These are phyloP conservation scores for Melanotaenia boesemani DNA, from an alignment of 2,797 vertebrate species.

Conservation along the genomic window DNA sequence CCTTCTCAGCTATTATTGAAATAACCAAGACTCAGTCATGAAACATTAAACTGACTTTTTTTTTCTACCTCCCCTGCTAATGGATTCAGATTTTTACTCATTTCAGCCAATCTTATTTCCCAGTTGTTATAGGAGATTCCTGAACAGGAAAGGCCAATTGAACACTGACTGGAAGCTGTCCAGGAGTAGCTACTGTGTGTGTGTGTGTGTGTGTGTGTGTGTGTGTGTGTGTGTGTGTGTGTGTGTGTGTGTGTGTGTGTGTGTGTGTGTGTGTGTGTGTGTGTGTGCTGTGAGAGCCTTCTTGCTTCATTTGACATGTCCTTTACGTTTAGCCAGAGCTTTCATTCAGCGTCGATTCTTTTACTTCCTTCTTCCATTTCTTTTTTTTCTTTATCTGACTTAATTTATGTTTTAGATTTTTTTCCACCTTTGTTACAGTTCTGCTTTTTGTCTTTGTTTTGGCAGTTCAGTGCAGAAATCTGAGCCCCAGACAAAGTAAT, in stretches of 20 bases:
- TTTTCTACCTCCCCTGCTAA: slow-evolving; percentile 18
- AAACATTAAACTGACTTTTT: slow-evolving; percentile 21
- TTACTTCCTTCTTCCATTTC: slow-evolving; percentile 17
- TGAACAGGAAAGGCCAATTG: slow-evolving; percentile 49
- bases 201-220: slow-evolving; percentile 8
- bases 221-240: slow-evolving; percentile 8
- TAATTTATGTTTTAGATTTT: slow-evolving; percentile 20
- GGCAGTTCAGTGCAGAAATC: background rate
- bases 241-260: slow-evolving; percentile 18
- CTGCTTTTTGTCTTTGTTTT: slow-evolving; percentile 29
- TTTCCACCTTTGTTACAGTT: background rate
- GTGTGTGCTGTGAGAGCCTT: slow-evolving; percentile 15
- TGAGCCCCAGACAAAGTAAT: slow-evolving; percentile 19
- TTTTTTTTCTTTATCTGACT: background rate
- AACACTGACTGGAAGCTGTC: slow-evolving; percentile 43
- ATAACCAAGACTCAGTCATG: slow-evolving; percentile 36
- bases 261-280: slow-evolving; percentile 12
- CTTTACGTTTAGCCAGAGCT: slow-evolving; percentile 45
- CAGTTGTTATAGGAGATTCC: slow-evolving; percentile 29
- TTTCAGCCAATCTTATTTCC: slow-evolving; percentile 24
- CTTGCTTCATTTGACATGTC: slow-evolving; percentile 61
- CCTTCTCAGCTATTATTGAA: slow-evolving; percentile 18
- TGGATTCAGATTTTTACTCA: slow-evolving; percentile 39
- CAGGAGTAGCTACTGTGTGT: slow-evolving; percentile 37
- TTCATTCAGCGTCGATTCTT: slow-evolving; percentile 42